Conservation (phyloP, 37 sponge, comb jelly and placozoan species). For the Axinella damicornis region DNA sequence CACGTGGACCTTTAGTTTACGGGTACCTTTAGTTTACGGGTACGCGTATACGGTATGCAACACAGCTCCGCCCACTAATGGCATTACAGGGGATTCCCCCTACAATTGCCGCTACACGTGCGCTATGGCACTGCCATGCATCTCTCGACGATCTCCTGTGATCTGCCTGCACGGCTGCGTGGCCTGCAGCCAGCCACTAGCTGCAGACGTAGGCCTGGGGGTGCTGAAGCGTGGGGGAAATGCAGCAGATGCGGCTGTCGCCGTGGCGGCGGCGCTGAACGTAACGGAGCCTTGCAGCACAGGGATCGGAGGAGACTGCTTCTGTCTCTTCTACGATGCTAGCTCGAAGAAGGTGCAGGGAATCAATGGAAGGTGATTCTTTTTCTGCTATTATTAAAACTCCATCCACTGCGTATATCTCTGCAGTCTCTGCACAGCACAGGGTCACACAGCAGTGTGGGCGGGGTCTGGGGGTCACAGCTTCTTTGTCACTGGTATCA, state of each 20-base stretch:
- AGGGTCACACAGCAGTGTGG: too few relatives aligned
- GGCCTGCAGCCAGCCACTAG: slow-evolving; percentile 80
- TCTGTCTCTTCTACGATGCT: slow-evolving; percentile 87
- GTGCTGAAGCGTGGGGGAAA: slow-evolving; percentile 80
- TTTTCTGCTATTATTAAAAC: too few relatives aligned
- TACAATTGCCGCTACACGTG: neutral
- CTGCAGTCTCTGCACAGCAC: too few relatives aligned
- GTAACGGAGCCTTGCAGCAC: slow-evolving; percentile 89
- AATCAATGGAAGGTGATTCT: slow-evolving; percentile 75
- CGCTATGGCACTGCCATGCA: slow-evolving; percentile 8
- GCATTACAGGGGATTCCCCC: neutral
- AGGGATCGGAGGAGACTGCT: slow-evolving; percentile 90
- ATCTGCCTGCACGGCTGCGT: slow-evolving; percentile 76
- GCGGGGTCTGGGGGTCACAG: too few relatives aligned
- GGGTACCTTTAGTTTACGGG: too few relatives aligned
- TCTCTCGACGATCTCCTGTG: slow-evolving; percentile 73
- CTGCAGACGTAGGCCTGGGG: slow-evolving; percentile 64
- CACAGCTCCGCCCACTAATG: neutral
- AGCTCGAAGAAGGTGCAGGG: slow-evolving; percentile 63
- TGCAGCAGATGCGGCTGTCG: slow-evolving; percentile 91
- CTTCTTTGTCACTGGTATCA: too few relatives aligned
- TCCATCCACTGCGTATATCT: too few relatives aligned
- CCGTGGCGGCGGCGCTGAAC: slow-evolving; percentile 87
- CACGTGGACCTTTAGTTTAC: too few relatives aligned
- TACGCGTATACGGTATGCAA: too few relatives aligned